A percentile compares a stretch with the other conserved stretches of the same genome.
Conservation (phyloP, 2,797 vertebrate genomes). For the Sardinella longiceps region DNA sequence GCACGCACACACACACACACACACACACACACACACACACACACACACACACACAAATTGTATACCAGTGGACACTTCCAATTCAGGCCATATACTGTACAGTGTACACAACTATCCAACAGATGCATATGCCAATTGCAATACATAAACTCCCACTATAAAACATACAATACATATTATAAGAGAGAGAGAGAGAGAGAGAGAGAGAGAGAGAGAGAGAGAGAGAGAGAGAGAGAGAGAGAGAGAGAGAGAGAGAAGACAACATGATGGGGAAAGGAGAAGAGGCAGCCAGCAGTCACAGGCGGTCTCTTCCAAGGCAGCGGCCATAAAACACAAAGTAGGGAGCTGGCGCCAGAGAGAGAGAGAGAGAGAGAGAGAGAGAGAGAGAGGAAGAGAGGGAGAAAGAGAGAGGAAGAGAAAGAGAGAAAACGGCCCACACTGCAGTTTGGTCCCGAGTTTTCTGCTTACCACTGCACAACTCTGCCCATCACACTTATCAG, state of each 20-base stretch:
- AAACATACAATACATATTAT: not conserved
- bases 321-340: not conserved
- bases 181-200: not conserved
- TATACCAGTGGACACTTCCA: not conserved
- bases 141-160: not conserved
- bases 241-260: not conserved
- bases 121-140: not conserved
- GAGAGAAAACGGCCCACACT: not conserved
- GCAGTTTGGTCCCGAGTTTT: not conserved
- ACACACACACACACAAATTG: not conserved
- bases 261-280: not conserved
- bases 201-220: not conserved
- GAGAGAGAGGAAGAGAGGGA: too few species aligned
- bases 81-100: not conserved
- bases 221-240: not conserved
- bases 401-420: too few species aligned
- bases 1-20: not conserved
- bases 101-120: not conserved
- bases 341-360: not conserved
- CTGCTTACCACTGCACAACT: slow-evolving; percentile 20
- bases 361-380: too few species aligned
- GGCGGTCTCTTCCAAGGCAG: not conserved
- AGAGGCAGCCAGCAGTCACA: not conserved
- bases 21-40: not conserved
- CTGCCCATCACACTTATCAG: slow-evolving; percentile 8